These are phyloP conservation scores for Cephus runcator DNA, from an alignment of 2,888 invertebrate genomes.

Conservation along the genomic window DNA sequence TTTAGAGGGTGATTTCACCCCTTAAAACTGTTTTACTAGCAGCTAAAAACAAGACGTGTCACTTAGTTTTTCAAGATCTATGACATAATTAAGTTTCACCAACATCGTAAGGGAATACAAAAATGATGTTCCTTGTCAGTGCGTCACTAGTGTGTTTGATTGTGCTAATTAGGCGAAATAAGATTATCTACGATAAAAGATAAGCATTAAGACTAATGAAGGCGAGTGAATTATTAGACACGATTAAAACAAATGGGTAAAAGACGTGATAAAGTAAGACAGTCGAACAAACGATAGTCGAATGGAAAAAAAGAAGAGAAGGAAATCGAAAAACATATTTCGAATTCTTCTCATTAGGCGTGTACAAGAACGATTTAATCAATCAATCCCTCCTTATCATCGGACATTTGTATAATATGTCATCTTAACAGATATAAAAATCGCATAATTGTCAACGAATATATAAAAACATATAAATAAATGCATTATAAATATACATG, in stretches of 20 bases:
- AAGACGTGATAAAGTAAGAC: background rate
- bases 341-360: background rate
- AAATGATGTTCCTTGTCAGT: background rate
- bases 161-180: background rate
- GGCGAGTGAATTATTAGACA: background rate
- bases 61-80: too few relatives aligned
- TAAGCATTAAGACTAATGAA: background rate
- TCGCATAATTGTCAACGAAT: constrained; percentile 14
- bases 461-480: constrained; percentile 11
- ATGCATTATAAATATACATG: constrained; percentile 13
- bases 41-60: too few relatives aligned
- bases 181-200: background rate
- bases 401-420: constrained; percentile 24
- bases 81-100: too few relatives aligned
- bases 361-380: constrained; percentile 15
- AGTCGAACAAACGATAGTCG: background rate
- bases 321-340: background rate
- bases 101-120: too few relatives aligned
- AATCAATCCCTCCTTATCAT: constrained; percentile 29
- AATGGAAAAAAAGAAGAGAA: background rate
- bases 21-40: too few relatives aligned
- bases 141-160: background rate
- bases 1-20: too few relatives aligned
- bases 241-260: background rate
- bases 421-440: constrained; percentile 11